Conservation (phyloP, 2,888 invertebrate genomes). For the Ligdia adustata region DNA sequence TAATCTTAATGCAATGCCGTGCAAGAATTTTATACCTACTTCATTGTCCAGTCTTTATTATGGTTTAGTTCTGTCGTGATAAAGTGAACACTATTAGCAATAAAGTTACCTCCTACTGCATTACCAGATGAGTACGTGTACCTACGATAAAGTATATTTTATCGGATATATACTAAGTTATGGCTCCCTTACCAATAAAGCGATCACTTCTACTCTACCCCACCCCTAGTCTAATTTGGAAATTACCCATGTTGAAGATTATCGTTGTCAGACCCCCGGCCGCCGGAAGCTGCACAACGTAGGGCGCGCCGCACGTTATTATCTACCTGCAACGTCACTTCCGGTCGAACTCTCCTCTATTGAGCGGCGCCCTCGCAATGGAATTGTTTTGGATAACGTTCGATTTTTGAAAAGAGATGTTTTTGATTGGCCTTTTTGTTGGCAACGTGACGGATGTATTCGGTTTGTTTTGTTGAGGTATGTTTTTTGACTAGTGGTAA, state of each 20-base stretch:
- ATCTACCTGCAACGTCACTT: conserved; percentile 80
- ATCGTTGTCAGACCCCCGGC: conserved; percentile 64
- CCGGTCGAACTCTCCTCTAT: conserved; percentile 54
- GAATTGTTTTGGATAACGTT: conserved; percentile 42
- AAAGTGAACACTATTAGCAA: too few relatives aligned
- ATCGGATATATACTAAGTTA: too few relatives aligned
- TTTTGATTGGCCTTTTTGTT: conserved; percentile 34
- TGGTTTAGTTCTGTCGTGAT: too few relatives aligned
- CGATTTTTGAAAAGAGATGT: conserved; percentile 47
- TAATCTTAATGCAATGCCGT: neutral
- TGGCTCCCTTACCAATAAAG: too few relatives aligned
- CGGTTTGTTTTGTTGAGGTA: neutral
- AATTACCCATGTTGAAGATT: conserved; percentile 79
- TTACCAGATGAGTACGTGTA: too few relatives aligned
- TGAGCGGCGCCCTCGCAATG: conserved; percentile 39
- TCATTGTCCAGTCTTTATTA: too few relatives aligned
- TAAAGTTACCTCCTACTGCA: too few relatives aligned
- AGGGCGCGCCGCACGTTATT: conserved; percentile 65
- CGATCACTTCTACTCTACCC: conserved; percentile 42
- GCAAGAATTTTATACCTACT: conserved; percentile 3
- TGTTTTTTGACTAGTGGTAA: too few relatives aligned
- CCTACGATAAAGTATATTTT: too few relatives aligned
- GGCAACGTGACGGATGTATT: conserved; percentile 27
- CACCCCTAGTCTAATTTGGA: conserved; percentile 58
- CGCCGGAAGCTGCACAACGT: conserved; percentile 73